Evolutionary conservation across 2,888 invertebrate species (phyloP).

Genomic region (Lagria hirta): DNA sequence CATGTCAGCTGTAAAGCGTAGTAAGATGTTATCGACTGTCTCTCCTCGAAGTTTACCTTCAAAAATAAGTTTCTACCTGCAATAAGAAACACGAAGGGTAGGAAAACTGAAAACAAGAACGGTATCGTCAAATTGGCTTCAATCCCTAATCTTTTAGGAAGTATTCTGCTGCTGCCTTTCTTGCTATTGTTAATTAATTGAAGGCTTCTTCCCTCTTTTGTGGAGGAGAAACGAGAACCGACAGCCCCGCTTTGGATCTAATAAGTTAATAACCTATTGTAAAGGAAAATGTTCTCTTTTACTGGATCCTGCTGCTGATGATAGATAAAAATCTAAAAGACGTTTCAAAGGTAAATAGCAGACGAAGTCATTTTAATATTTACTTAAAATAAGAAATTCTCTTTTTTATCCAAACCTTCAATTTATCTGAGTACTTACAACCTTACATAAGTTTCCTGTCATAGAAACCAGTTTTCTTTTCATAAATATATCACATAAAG

Average conservation of each 20-base stretch:
- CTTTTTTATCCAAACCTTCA: too few relatives aligned
- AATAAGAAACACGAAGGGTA: slow-evolving; percentile 21
- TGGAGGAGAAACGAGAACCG: slow-evolving; percentile 17
- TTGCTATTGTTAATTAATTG: slow-evolving; percentile 43
- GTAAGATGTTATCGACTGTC: slow-evolving; percentile 30
- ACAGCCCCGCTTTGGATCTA: slow-evolving; percentile 11
- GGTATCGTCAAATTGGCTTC: slow-evolving; percentile 43
- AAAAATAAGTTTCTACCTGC: slow-evolving; percentile 31
- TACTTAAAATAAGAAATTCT: too few relatives aligned
- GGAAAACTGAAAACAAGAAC: slow-evolving; percentile 37
- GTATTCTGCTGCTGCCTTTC: slow-evolving; percentile 36
- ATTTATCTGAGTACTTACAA: too few relatives aligned
- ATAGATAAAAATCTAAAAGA: too few relatives aligned
- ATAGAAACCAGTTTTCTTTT: too few relatives aligned
- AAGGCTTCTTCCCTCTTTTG: slow-evolving; percentile 25
- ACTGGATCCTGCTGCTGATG: slow-evolving; percentile 10
- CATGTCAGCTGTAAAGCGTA: slow-evolving; percentile 42
- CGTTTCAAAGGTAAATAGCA: too few relatives aligned
- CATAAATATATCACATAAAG: too few relatives aligned
- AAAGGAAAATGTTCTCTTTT: slow-evolving; percentile 8
- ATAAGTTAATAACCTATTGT: slow-evolving; percentile 22
- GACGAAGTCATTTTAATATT: too few relatives aligned
- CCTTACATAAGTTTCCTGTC: too few relatives aligned
- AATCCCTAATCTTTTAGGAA: slow-evolving; percentile 39
- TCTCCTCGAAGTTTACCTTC: slow-evolving; percentile 27